phyloP scores from a whole-genome alignment of 2,797 vertebrate species.

The Carduelis carduelis region DNA sequence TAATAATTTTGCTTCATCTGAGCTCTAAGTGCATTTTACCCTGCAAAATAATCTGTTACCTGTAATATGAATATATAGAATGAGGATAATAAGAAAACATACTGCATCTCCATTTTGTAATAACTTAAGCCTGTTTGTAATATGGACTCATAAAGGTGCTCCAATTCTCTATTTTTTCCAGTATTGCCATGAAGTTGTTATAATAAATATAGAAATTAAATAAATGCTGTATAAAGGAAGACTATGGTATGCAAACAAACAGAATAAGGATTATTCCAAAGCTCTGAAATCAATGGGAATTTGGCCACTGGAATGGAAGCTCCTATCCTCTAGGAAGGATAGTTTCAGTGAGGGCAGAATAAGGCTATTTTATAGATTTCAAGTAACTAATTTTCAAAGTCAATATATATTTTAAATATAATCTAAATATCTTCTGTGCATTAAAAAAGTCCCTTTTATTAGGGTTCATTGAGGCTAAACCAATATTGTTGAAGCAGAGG shows the following conservation, averaged over 20 bases:
- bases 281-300: neutral
- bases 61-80: neutral
- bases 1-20: neutral
- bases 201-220: neutral
- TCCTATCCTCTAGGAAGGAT: neutral
- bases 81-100: neutral
- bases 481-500: neutral
- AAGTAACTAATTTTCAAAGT: neutral
- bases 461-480: neutral
- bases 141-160: neutral
- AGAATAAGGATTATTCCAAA: neutral
- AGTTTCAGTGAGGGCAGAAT: neutral
- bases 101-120: neutral
- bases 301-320: neutral
- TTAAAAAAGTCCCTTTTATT: neutral
- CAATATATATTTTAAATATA: neutral
- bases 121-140: neutral
- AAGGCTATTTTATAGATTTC: neutral
- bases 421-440: neutral
- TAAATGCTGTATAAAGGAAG: neutral
- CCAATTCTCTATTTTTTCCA: neutral
- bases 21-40: neutral
- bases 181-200: neutral
- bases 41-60: neutral
- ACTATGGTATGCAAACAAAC: neutral